A percentile compares a stretch with the other conserved stretches of the same genome.
Evolutionary conservation across 2,797 vertebrate genomes (phyloP).

Genomic region (Malacoraja senta): DNA sequence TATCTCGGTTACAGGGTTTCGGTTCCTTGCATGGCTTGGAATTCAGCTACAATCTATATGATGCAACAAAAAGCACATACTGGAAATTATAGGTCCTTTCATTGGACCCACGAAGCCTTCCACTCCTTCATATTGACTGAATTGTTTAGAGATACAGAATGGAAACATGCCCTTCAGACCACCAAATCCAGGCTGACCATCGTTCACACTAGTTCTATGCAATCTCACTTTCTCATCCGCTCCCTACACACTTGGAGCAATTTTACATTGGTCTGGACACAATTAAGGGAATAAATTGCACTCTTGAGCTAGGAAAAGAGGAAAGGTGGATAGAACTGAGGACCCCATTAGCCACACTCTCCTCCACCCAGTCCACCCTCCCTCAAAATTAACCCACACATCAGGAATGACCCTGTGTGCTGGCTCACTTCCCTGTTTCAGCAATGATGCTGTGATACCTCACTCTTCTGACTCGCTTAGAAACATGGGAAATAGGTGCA

Average conservation of each 20-base stretch:
- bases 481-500: too few relatives aligned
- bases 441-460: not conserved
- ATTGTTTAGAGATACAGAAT: not conserved
- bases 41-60: not conserved
- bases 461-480: not conserved
- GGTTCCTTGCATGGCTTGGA: not conserved
- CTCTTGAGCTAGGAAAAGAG: not conserved
- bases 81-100: not conserved
- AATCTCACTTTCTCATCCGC: too few relatives aligned
- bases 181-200: too few relatives aligned
- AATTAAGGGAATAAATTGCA: not conserved
- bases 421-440: not conserved
- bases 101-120: not conserved
- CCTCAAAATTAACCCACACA: not conserved
- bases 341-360: too few relatives aligned
- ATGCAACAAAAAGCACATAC: not conserved
- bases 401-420: not conserved
- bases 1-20: not conserved
- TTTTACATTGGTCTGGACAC: too few relatives aligned
- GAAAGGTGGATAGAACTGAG: not conserved
- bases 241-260: too few relatives aligned
- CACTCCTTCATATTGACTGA: not conserved
- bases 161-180: too few relatives aligned
- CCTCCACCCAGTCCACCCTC: not conserved
- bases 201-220: too few relatives aligned